These are phyloP conservation scores for Gadus macrocephalus DNA, from an alignment of 2,113 vertebrate genomes.

Conservation along the genomic window DNA sequence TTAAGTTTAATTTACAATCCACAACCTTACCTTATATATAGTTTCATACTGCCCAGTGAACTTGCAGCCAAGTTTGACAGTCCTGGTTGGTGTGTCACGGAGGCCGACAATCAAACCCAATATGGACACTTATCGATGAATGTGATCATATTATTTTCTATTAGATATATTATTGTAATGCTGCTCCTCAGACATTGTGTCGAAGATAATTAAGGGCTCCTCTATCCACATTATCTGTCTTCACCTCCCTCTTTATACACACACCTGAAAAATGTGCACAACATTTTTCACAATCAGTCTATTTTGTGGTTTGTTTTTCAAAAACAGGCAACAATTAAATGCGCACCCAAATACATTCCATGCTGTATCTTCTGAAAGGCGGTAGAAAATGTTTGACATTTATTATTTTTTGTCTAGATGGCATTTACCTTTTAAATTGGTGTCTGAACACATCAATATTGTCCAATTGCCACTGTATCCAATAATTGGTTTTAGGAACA, in stretches of 20 bases:
- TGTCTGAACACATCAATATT: too few species aligned
- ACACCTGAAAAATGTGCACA: background rate
- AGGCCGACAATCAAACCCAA: constrained; percentile 67
- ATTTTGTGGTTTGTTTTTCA: constrained; percentile 17
- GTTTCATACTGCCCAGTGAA: constrained; percentile 34
- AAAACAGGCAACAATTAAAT: constrained; percentile 5
- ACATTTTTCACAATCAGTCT: background rate
- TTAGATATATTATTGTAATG: constrained; percentile 50
- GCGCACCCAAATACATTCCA: constrained; percentile 56
- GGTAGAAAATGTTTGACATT: constrained; percentile 22
- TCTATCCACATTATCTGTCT: constrained; percentile 31
- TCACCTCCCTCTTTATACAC: constrained; percentile 27
- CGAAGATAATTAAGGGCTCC: constrained; percentile 64
- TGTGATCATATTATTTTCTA: constrained; percentile 57
- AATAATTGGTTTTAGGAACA: too few species aligned
- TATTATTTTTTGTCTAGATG: background rate
- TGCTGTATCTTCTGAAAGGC: constrained; percentile 32
- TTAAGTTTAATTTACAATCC: constrained; percentile 46
- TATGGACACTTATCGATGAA: constrained; percentile 52
- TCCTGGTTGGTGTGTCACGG: constrained; percentile 36
- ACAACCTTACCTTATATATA: constrained; percentile 24
- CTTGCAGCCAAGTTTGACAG: constrained; percentile 22
- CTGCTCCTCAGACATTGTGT: constrained; percentile 57
- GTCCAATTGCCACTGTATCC: too few species aligned
- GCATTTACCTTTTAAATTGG: too few species aligned